Conservation (phyloP, 2,888 invertebrate genomes). For the Mantis religiosa region DNA sequence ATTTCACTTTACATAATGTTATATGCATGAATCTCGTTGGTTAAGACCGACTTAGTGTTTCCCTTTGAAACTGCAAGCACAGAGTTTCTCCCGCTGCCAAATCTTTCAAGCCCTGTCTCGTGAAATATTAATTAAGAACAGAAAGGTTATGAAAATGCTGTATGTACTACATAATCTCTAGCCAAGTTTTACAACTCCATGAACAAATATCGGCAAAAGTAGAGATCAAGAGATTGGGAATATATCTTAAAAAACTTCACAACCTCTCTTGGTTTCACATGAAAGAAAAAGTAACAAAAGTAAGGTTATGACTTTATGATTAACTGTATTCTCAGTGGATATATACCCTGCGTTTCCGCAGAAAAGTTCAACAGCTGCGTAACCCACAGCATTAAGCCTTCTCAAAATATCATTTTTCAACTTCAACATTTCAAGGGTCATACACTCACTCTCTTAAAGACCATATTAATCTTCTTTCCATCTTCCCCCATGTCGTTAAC, state of each 20-base stretch:
- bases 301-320: background rate
- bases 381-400: background rate
- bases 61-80: background rate
- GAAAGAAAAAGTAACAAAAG: background rate
- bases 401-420: background rate
- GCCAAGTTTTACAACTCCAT: background rate
- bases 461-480: background rate
- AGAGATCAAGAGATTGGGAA: background rate
- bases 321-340: background rate
- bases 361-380: background rate
- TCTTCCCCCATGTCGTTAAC: too few species aligned
- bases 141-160: background rate
- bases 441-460: background rate
- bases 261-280: background rate
- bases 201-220: background rate
- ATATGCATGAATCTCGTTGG: background rate
- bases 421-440: background rate
- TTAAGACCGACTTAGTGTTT: background rate
- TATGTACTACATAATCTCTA: background rate
- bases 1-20: background rate
- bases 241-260: background rate
- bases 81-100: background rate
- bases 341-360: background rate
- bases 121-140: background rate
- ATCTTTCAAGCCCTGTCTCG: background rate